Conservation (phyloP, 2,888 invertebrate genomes). For the Tenodera sinensis region DNA sequence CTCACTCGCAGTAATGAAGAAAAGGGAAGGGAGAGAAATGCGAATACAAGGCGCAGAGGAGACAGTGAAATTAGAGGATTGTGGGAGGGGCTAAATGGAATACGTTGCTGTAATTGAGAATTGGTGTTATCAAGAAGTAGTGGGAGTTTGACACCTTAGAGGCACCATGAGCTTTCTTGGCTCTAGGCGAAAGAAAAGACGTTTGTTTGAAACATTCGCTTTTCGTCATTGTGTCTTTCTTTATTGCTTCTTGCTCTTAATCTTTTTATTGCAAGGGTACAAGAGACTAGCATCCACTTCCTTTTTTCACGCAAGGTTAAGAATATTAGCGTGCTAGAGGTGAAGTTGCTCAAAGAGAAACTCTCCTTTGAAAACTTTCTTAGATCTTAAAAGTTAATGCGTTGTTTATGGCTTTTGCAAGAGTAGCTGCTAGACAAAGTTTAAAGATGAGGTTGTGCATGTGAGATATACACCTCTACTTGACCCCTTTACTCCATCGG, state of each 20-base stretch:
- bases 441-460: no score
- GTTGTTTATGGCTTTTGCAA: no score
- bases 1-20: constrained; percentile 12
- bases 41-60: not conserved
- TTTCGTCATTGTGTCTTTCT: not conserved
- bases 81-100: not conserved
- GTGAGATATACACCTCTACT: no score
- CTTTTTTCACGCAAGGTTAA: not conserved
- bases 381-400: not conserved
- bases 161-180: not conserved
- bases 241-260: no score
- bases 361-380: not conserved
- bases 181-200: not conserved
- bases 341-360: not conserved
- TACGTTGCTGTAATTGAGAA: constrained; percentile 3
- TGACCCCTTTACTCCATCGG: no score
- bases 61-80: constrained; percentile 3
- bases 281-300: not conserved
- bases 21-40: not conserved
- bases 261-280: not conserved
- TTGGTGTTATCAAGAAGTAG: constrained; percentile 4
- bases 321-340: not conserved
- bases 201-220: not conserved
- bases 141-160: not conserved
- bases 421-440: no score